phyloP scores from a whole-genome alignment of 2,797 vertebrate genomes.

The Varecia variegata region DNA sequence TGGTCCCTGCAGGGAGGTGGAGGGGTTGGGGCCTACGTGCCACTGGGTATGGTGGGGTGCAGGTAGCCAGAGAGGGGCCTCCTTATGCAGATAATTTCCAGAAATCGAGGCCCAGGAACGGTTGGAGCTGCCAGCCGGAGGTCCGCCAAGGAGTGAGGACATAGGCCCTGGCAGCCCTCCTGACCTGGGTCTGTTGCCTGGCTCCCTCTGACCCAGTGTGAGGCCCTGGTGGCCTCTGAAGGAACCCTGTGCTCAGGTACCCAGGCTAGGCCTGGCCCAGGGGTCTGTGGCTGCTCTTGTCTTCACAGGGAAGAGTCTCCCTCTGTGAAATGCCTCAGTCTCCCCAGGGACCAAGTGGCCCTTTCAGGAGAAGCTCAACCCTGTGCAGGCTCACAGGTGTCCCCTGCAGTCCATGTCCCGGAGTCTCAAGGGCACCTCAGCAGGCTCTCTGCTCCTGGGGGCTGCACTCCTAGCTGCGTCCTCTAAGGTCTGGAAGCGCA shows the following conservation, averaged over 20 bases:
- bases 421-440: background rate
- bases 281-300: background rate
- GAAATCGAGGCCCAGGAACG: background rate
- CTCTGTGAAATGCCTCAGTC: background rate
- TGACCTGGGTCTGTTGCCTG: background rate
- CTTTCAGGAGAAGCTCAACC: background rate
- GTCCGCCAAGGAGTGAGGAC: background rate
- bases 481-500: conserved; percentile 42
- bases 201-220: background rate
- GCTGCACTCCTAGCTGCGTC: background rate
- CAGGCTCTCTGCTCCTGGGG: background rate
- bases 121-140: background rate
- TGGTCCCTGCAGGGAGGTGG: background rate
- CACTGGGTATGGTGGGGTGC: background rate
- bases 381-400: conserved; percentile 62
- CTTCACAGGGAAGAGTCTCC: background rate
- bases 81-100: background rate
- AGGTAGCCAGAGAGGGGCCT: background rate
- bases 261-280: background rate
- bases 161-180: background rate
- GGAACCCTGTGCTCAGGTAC: conserved; percentile 37
- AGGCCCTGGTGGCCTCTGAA: conserved; percentile 27
- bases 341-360: background rate
- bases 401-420: fast-evolving
- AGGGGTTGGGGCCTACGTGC: background rate